Conservation (phyloP, 37 sponge, comb jelly and placozoan genomes). For the Mnemiopsis leidyi region DNA sequence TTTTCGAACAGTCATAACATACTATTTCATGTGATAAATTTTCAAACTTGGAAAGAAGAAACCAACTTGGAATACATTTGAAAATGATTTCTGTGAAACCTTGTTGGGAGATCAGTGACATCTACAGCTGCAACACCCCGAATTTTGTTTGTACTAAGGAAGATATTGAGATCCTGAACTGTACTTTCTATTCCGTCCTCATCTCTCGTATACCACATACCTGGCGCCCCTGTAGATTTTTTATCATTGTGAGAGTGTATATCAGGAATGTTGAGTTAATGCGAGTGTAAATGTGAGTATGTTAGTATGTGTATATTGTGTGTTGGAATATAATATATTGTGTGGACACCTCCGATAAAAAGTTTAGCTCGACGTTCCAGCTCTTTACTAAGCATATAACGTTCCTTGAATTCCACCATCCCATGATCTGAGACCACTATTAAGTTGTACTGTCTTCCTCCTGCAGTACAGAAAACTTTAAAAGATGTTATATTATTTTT, state of each 20-base stretch:
- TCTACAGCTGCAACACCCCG: neutral
- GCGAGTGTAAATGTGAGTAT: no score
- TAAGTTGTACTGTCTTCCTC: neutral
- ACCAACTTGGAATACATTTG: no score
- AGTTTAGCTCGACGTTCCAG: neutral
- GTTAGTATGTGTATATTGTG: no score
- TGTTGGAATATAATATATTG: no score
- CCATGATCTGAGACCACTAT: constrained; percentile 14
- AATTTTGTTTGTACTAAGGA: neutral
- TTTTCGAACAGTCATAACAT: no score
- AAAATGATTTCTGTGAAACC: no score
- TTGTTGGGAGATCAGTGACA: neutral
- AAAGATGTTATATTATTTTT: no score
- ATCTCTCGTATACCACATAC: neutral
- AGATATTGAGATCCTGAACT: neutral
- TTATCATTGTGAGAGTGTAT: no score
- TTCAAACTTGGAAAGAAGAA: no score
- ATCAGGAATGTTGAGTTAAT: no score
- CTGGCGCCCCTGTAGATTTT: neutral
- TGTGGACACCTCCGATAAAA: neutral
- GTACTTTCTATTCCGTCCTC: neutral
- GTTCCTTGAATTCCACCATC: neutral
- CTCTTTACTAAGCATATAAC: neutral
- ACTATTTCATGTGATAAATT: no score
- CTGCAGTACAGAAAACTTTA: no score